Percentiles rank a stretch among this genome's conserved stretches.
Conservation (phyloP, 2,888 invertebrate species). For the Plutella xylostella region DNA sequence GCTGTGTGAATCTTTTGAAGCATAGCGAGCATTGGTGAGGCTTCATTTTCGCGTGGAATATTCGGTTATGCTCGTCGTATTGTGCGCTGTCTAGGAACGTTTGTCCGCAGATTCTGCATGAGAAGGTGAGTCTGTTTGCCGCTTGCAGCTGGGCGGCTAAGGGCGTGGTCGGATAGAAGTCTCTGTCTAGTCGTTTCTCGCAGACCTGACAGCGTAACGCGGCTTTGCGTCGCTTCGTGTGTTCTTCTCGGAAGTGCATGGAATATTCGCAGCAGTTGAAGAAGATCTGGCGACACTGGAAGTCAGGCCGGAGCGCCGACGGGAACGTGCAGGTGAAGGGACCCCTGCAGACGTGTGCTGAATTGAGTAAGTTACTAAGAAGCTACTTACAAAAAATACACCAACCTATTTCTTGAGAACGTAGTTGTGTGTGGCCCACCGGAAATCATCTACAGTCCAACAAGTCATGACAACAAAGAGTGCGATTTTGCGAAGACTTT, state of each 20-base stretch:
- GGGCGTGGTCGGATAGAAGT: conserved; percentile 23
- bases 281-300: conserved; percentile 55
- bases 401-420: too few relatives aligned
- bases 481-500: neutral
- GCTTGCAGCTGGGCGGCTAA: conserved; percentile 26
- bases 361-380: too few relatives aligned
- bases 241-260: conserved; percentile 55
- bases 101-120: conserved; percentile 44
- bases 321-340: conserved; percentile 58
- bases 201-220: conserved; percentile 61
- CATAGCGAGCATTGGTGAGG: conserved; percentile 55
- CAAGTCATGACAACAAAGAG: too few relatives aligned
- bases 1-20: conserved; percentile 55
- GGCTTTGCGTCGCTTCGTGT: conserved; percentile 57
- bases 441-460: too few relatives aligned
- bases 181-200: conserved; percentile 51
- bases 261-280: conserved; percentile 63
- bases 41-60: conserved; percentile 49
- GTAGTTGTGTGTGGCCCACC: too few relatives aligned
- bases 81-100: conserved; percentile 38
- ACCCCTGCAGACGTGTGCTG: conserved; percentile 37
- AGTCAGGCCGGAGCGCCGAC: conserved; percentile 39
- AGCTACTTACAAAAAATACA: too few relatives aligned
- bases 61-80: conserved; percentile 49
- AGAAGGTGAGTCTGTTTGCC: conserved; percentile 28